Conservation (phyloP, 2,888 invertebrate species). For the Zhengitettix transpicula region DNA sequence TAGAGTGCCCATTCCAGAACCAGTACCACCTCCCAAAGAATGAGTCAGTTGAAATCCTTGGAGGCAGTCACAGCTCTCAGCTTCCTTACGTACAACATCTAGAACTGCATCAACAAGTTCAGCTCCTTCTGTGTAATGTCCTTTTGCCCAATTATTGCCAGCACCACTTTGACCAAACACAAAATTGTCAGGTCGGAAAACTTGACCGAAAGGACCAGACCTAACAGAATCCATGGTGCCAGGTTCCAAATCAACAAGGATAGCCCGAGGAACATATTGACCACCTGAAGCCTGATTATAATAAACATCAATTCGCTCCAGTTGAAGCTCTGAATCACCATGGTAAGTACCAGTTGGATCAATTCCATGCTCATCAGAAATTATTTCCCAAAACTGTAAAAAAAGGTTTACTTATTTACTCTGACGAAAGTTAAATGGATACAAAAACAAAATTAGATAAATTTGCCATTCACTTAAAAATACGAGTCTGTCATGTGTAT, state of each 20-base stretch:
- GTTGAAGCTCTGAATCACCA: too few species aligned
- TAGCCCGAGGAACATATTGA: slow-evolving; percentile 63
- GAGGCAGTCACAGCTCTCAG: slow-evolving; percentile 38
- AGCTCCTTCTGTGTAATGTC: slow-evolving; percentile 69
- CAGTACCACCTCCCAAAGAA: slow-evolving; percentile 41
- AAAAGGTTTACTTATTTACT: too few species aligned
- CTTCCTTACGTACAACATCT: slow-evolving; percentile 37
- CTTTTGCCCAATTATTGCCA: slow-evolving; percentile 75
- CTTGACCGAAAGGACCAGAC: slow-evolving; percentile 68
- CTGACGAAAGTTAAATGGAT: too few species aligned
- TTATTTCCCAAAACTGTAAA: too few species aligned
- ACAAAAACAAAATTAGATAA: too few species aligned
- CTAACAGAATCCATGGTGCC: slow-evolving; percentile 83
- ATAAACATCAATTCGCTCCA: too few species aligned
- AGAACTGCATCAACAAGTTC: slow-evolving; percentile 46
- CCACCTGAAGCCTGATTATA: slow-evolving; percentile 32
- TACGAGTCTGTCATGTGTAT: too few species aligned
- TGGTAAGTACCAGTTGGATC: too few species aligned
- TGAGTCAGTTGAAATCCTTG: slow-evolving; percentile 36
- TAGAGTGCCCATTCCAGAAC: slow-evolving; percentile 41
- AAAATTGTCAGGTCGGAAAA: slow-evolving; percentile 82
- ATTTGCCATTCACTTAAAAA: too few species aligned
- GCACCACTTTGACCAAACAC: slow-evolving; percentile 57
- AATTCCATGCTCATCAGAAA: too few species aligned
- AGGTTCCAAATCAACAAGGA: slow-evolving; percentile 58